phyloP scores from a whole-genome alignment of 2,113 vertebrate genomes.

The Macheiramphus alcinus region DNA sequence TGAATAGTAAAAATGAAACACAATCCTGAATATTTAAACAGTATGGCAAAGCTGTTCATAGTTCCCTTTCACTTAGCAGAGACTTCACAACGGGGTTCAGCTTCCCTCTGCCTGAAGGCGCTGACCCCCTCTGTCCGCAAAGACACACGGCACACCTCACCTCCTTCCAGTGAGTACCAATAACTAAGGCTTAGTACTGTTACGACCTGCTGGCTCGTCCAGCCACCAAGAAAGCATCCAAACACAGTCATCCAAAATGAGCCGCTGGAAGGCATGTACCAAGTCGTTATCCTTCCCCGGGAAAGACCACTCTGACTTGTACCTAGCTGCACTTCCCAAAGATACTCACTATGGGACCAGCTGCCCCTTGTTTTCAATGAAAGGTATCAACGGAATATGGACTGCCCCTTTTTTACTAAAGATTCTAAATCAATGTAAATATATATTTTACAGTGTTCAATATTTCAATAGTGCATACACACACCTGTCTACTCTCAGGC shows the following conservation, averaged over 20 bases:
- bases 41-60: background rate
- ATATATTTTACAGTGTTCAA: background rate
- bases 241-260: background rate
- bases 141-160: background rate
- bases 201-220: background rate
- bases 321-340: background rate
- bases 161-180: background rate
- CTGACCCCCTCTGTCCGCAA: background rate
- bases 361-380: background rate
- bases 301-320: background rate
- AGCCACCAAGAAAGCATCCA: background rate
- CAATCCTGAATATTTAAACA: background rate
- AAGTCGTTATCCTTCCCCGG: background rate
- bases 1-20: background rate
- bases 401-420: background rate
- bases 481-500: background rate
- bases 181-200: background rate
- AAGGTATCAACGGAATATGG: background rate
- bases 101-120: background rate
- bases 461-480: background rate
- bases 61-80: background rate
- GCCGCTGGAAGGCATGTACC: background rate
- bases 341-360: background rate
- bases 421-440: background rate
- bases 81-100: background rate